phyloP scores from a whole-genome alignment of 2,888 invertebrate genomes.

The Conistra vaccinii region DNA sequence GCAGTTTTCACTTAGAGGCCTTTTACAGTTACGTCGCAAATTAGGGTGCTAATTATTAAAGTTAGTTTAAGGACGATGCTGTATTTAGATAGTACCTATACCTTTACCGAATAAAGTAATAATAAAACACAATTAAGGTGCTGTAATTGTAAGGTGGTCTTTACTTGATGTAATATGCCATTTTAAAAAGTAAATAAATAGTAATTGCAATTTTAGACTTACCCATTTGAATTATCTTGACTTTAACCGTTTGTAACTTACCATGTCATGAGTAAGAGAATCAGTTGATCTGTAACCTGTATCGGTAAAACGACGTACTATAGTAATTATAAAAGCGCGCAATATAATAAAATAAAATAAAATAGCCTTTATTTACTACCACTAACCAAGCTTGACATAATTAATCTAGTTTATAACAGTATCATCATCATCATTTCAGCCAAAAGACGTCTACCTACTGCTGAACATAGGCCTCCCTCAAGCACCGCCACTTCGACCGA shows the following conservation, averaged over 20 bases:
- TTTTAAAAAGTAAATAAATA: neutral
- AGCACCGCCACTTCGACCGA: too few species aligned
- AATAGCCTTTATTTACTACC: too few species aligned
- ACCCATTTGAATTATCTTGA: neutral
- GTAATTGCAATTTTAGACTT: neutral
- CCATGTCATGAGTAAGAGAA: neutral
- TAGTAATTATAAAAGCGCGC: too few species aligned
- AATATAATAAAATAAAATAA: too few species aligned
- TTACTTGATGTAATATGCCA: neutral
- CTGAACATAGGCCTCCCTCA: too few species aligned
- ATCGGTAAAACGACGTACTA: too few species aligned
- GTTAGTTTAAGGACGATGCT: neutral
- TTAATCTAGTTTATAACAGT: too few species aligned
- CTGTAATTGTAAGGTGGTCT: neutral
- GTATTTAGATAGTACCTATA: neutral
- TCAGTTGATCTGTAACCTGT: neutral
- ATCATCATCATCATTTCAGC: too few species aligned
- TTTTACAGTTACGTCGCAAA: conserved; percentile 13
- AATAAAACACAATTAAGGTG: too few species aligned
- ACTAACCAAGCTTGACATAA: too few species aligned
- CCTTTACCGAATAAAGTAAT: neutral
- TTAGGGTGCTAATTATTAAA: conserved; percentile 10
- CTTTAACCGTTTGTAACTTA: neutral
- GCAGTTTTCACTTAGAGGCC: conserved; percentile 34
- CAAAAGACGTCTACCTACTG: too few species aligned